phyloP scores from a whole-genome alignment of 2,888 invertebrate species.

The Hetaerina titia region DNA sequence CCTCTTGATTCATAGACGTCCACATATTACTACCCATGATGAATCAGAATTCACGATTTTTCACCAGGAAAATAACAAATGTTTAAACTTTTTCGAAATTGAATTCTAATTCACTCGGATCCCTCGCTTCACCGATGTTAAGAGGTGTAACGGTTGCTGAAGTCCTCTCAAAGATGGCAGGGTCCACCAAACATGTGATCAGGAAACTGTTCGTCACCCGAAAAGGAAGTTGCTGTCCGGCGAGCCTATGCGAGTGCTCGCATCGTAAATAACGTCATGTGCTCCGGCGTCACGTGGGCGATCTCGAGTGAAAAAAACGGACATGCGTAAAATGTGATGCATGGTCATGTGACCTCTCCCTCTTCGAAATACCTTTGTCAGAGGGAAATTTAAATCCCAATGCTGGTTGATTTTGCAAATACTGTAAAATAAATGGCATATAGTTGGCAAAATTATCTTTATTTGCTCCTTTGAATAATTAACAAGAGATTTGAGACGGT shows the following conservation, averaged over 20 bases:
- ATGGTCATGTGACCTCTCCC: background rate
- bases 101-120: no score
- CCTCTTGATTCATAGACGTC: no score
- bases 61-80: no score
- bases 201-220: background rate
- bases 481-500: slow-evolving; percentile 66
- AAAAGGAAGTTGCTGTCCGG: background rate
- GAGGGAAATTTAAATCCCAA: background rate
- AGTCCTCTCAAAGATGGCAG: no score
- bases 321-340: slow-evolving; percentile 28
- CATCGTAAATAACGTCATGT: slow-evolving; percentile 63
- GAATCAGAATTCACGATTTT: no score
- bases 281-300: slow-evolving; percentile 35
- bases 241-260: background rate
- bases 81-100: no score
- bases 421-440: background rate
- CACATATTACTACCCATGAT: no score
- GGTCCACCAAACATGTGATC: no score
- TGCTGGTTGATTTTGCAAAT: background rate
- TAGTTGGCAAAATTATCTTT: slow-evolving; percentile 63
- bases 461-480: slow-evolving; percentile 59
- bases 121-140: no score
- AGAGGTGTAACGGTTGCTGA: no score
- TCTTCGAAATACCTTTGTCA: background rate
- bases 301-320: slow-evolving; percentile 3